Percentiles rank a stretch among this genome's conserved stretches.
phyloP scores from a whole-genome alignment of 1,140 invertebrate species.

The Musca vetustissima region DNA sequence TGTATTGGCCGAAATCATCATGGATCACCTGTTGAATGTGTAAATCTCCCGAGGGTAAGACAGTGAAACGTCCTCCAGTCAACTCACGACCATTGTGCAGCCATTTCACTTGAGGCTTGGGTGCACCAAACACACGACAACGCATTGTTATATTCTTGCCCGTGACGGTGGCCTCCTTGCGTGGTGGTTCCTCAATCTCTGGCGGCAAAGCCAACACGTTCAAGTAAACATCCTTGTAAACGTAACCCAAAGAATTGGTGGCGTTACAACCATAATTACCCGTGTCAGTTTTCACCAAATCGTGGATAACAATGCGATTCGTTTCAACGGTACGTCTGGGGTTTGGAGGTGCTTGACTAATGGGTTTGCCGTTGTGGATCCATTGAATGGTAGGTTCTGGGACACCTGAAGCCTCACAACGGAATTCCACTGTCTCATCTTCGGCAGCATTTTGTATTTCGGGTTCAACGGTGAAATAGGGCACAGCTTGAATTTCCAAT shows the following conservation, averaged over 20 bases:
- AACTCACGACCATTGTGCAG: conserved; percentile 77
- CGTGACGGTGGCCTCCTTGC: conserved; percentile 78
- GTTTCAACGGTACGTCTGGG: conserved; percentile 66
- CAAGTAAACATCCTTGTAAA: conserved; percentile 96
- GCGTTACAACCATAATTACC: conserved; percentile 99
- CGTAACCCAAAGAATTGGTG: conserved; percentile 95
- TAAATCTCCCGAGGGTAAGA: conserved; percentile 77
- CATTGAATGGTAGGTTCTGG: conserved; percentile 91
- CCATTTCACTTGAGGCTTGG: conserved; percentile 94
- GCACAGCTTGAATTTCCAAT: conserved; percentile 79
- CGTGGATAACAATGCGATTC: conserved; percentile 80
- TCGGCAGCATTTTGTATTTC: conserved; percentile 86
- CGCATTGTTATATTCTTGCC: conserved; percentile 79
- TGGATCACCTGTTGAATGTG: conserved; percentile 81
- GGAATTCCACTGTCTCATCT: conserved; percentile 84
- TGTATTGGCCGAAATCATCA: conserved; percentile 85
- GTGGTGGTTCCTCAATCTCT: conserved; percentile 83
- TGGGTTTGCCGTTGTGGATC: conserved; percentile 94
- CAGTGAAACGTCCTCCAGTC: conserved; percentile 74
- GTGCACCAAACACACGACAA: conserved; percentile 94
- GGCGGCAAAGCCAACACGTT: conserved; percentile 94
- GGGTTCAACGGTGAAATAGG: conserved; percentile 92
- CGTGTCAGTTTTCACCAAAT: conserved; percentile 86
- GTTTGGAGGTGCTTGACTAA: conserved; percentile 76
- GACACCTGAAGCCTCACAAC: conserved; percentile 83